phyloP scores from a whole-genome alignment of 1,140 invertebrate genomes.

The Ips nitidus region DNA sequence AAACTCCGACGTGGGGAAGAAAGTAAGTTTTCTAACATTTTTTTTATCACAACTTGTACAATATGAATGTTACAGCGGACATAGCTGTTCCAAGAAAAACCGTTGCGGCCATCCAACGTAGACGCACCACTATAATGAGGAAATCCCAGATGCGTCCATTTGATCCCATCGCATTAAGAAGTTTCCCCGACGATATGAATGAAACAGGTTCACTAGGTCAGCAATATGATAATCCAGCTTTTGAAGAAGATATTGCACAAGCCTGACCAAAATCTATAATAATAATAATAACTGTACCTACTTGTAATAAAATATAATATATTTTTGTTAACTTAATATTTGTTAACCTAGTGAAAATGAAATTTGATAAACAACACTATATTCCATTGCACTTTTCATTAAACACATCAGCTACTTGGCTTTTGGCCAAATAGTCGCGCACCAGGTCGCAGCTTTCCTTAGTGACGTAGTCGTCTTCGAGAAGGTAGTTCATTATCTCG shows the following conservation, averaged over 20 bases:
- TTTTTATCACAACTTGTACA: neutral
- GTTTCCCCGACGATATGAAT: neutral
- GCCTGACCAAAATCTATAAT: too few species aligned
- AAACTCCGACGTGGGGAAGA: conserved; percentile 15
- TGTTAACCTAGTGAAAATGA: too few species aligned
- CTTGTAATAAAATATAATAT: too few species aligned
- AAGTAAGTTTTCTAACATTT: neutral
- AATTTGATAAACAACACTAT: too few species aligned
- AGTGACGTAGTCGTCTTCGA: conserved; percentile 64
- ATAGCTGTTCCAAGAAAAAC: conserved; percentile 24
- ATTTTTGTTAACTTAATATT: too few species aligned
- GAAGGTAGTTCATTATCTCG: conserved; percentile 66
- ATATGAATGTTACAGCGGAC: conserved; percentile 16
- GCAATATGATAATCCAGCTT: neutral
- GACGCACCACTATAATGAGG: conserved; percentile 22
- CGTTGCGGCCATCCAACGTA: conserved; percentile 18
- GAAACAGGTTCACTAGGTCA: neutral
- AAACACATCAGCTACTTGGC: conserved; percentile 44
- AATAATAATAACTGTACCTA: too few species aligned
- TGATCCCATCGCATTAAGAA: neutral
- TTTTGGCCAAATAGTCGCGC: conserved; percentile 62
- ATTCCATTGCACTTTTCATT: neutral
- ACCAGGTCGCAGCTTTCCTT: conserved; percentile 61
- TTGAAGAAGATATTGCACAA: neutral
- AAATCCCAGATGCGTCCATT: conserved; percentile 26